Base-by-base conservation (phyloP, 2,113 vertebrate genomes). In the Trachemys scripta region DNA sequence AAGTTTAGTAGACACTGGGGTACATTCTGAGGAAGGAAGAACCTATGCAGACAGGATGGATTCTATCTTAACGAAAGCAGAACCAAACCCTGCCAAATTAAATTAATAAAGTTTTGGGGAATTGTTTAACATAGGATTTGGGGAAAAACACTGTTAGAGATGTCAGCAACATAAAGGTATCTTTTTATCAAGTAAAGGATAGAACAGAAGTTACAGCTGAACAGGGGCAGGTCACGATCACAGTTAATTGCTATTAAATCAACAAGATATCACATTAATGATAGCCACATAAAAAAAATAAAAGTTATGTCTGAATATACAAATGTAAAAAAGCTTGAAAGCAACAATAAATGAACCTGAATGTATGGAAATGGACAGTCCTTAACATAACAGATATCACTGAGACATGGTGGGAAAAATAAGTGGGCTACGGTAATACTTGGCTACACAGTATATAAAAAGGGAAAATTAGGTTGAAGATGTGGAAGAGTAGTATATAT, bases 1-100 rank as follows among this genome's bases (percentile, higher is more conserved):
- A 0, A 84, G 87, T 81, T 95, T 84, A 85, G 88, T 86, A 93
- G 65, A 56, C 83, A 1, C 80, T 45, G 49, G 29, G 47, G 75
- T 50, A 90, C 93, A 80, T 80, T 65, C 19, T 25, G 17, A 62
- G 59, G 78, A 85, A 62, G 81, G 76, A 27, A 20, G 80, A 87
- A 88, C 51, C 87, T 3, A 10, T 16, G 8, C 53, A 47, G 38
- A 25, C 49, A 6, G 25, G 56, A 69, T 53, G 9, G 31, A 38
- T 22, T 79, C 62, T 38, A 49, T 29, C 82, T 88, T 47, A n/a
- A 47, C n/a, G 82, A 85, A 29, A 80, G 84, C 8, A 8, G 78
- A 86, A 90, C 12, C 49, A 59, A 88, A 8, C 84, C 47, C 35
- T 27, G 65, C 72, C 82, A 50, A 49, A 47, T 13, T 54, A 80